These are phyloP conservation scores for Hypena proboscidalis DNA, from an alignment of 2,888 invertebrate genomes.

Conservation along the genomic window DNA sequence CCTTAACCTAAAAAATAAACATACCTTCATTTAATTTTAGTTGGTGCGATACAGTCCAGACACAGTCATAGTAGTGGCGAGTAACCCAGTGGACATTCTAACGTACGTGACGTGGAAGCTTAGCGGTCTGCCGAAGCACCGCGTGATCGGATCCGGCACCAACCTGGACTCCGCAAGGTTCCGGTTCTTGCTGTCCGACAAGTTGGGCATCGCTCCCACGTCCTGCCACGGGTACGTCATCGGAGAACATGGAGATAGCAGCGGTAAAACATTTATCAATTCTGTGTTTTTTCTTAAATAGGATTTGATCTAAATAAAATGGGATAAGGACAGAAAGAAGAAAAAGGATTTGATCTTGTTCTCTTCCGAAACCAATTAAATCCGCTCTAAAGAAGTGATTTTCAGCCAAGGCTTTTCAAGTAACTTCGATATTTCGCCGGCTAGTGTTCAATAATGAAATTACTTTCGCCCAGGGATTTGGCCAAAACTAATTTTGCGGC, in stretches of 20 bases:
- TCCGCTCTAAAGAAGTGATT: no score
- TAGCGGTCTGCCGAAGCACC: conserved; percentile 94
- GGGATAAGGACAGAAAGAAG: no score
- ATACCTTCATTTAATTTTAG: conserved; percentile 56
- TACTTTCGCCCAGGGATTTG: no score
- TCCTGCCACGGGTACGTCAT: conserved; percentile 97
- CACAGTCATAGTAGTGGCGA: conserved; percentile 93
- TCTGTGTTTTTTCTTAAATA: neutral
- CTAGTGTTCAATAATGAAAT: no score
- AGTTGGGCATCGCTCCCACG: conserved; percentile 91
- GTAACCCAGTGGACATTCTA: conserved; percentile 96
- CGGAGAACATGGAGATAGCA: conserved; percentile 97
- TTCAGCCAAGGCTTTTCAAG: no score
- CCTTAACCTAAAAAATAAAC: no score
- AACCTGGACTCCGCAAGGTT: conserved; percentile 97
- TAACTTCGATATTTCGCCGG: no score
- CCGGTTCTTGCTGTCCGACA: conserved; percentile 94
- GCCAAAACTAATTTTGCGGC: no score
- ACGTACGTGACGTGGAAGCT: conserved; percentile 98
- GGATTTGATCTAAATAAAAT: neutral
- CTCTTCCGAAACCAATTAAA: no score
- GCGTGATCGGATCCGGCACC: conserved; percentile 96
- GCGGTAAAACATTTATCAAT: conserved; percentile 80
- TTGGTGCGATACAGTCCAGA: conserved; percentile 94
- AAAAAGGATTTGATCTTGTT: no score